phyloP scores from a whole-genome alignment of 1,140 invertebrate species.

The Nasonia giraulti region DNA sequence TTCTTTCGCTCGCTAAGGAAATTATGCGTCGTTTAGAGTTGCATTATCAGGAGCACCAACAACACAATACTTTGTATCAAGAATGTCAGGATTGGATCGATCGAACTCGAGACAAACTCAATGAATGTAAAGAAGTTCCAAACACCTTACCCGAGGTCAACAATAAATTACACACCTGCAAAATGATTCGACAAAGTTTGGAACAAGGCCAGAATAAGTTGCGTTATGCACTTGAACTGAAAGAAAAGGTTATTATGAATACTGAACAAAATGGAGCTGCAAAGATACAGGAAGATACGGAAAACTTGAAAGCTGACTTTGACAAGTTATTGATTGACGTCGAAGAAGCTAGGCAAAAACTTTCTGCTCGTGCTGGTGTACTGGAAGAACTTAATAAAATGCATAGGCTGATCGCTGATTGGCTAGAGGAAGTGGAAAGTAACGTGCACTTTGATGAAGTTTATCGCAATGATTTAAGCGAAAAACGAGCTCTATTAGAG shows the following conservation, averaged over 20 bases:
- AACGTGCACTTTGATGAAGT: constrained; percentile 84
- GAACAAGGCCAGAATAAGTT: constrained; percentile 95
- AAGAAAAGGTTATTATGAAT: constrained; percentile 93
- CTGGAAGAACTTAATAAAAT: constrained; percentile 91
- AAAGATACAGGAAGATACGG: constrained; percentile 92
- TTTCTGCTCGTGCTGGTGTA: constrained; percentile 81
- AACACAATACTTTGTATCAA: constrained; percentile 90
- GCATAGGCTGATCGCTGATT: constrained; percentile 85
- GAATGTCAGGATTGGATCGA: constrained; percentile 95
- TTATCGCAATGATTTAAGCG: constrained; percentile 88
- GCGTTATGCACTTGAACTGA: constrained; percentile 90
- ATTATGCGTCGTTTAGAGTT: constrained; percentile 92
- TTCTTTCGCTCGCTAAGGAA: constrained; percentile 94
- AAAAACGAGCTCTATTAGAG: constrained; percentile 90
- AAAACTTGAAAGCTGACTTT: constrained; percentile 90
- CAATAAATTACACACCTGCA: constrained; percentile 87
- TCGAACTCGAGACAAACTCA: constrained; percentile 86
- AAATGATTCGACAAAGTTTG: constrained; percentile 87
- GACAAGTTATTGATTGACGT: constrained; percentile 89
- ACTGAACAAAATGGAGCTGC: constrained; percentile 89
- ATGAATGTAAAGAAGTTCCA: constrained; percentile 84
- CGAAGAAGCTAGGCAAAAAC: constrained; percentile 83
- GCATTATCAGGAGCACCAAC: constrained; percentile 94
- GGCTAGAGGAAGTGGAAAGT: constrained; percentile 90
- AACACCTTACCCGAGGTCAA: constrained; percentile 87